Evolutionary conservation across 2,888 invertebrate genomes (phyloP).

Genomic region (Germaria angustata): DNA sequence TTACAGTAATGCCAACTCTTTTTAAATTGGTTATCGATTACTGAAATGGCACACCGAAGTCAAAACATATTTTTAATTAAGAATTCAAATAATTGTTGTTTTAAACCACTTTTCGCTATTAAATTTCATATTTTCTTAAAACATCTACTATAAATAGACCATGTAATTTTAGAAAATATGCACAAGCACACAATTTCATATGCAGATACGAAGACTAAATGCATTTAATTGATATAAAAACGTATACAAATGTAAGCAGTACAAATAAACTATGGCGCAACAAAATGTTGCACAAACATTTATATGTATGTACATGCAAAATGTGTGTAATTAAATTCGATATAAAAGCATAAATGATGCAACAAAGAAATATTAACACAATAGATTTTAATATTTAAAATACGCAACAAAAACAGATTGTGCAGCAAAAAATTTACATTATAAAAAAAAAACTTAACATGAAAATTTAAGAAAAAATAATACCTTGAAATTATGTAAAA

Average conservation of each 20-base stretch:
- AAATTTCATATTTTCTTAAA: neutral
- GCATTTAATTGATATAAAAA: neutral
- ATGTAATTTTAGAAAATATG: neutral
- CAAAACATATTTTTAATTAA: no score
- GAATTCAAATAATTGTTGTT: no score
- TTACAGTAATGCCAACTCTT: no score
- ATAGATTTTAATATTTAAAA: conserved; percentile 16
- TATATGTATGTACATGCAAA: conserved; percentile 35
- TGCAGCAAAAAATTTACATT: no score
- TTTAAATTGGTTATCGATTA: no score
- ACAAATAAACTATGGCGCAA: conserved; percentile 32
- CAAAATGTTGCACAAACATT: conserved; percentile 40
- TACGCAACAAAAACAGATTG: no score
- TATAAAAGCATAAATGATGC: conserved; percentile 9
- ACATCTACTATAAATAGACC: neutral
- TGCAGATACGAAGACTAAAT: conserved; percentile 16
- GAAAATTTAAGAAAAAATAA: no score
- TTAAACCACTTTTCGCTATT: no score
- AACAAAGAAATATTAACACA: conserved; percentile 20
- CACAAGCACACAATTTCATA: no score
- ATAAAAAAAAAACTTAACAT: no score
- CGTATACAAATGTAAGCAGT: neutral
- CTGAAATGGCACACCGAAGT: no score
- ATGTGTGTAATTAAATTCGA: conserved; percentile 38
- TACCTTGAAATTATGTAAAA: no score